A percentile compares a stretch with the other conserved stretches of the same genome.
Conservation (phyloP, 2,113 vertebrate species). For the Gavia stellata region DNA sequence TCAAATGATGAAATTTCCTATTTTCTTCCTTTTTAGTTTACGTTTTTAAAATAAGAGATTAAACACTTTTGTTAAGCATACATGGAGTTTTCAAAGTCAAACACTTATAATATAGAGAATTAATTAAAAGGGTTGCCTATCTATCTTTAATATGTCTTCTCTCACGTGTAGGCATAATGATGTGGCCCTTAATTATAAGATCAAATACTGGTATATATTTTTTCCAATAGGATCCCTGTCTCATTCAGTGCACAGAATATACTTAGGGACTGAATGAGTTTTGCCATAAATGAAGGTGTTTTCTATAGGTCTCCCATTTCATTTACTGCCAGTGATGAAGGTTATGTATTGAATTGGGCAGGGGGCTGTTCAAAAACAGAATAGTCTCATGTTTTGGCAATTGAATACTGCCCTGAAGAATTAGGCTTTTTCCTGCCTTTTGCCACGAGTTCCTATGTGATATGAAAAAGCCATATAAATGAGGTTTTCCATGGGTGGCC, state of each 20-base stretch:
- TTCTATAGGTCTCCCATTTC: slow-evolving; percentile 1
- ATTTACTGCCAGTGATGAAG: slow-evolving; percentile 10
- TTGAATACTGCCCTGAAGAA: slow-evolving; percentile 28
- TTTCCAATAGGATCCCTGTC: not conserved
- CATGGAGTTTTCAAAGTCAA: slow-evolving; percentile 9
- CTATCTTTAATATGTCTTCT: not conserved
- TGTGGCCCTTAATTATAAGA: not conserved
- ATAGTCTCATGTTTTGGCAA: slow-evolving; percentile 21
- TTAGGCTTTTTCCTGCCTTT: slow-evolving; percentile 21
- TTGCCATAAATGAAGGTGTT: not conserved
- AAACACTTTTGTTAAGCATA: not conserved
- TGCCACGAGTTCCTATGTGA: not conserved
- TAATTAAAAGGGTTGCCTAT: not conserved
- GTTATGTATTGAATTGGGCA: slow-evolving; percentile 11
- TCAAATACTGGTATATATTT: not conserved
- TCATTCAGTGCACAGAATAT: not conserved
- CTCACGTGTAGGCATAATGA: not conserved
- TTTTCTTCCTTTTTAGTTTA: not conserved
- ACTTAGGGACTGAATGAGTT: not conserved
- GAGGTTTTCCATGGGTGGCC: slow-evolving; percentile 28
- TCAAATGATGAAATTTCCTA: not conserved
- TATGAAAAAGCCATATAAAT: slow-evolving; percentile 5
- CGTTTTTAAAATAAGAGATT: not conserved
- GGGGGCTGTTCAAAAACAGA: slow-evolving; percentile 1
- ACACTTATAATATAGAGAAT: not conserved